These are phyloP conservation scores for Cichladusa arquata DNA, from an alignment of 2,113 vertebrate species.

Conservation along the genomic window DNA sequence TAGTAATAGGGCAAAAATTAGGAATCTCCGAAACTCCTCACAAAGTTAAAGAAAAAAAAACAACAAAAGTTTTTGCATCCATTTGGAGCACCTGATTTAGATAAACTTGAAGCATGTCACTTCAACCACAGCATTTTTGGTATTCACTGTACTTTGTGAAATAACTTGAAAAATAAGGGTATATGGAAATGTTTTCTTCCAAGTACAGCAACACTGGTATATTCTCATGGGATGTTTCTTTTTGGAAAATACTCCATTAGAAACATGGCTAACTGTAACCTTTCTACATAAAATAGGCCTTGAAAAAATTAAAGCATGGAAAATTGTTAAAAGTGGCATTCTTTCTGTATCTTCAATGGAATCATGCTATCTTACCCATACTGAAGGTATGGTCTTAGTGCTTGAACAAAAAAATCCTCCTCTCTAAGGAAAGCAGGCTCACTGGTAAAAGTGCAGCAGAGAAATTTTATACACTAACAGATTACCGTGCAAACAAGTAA, in stretches of 20 bases:
- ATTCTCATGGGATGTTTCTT: not conserved
- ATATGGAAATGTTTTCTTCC: not conserved
- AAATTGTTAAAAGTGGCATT: not conserved
- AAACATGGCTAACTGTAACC: not conserved
- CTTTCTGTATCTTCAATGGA: not conserved
- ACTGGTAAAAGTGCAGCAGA: not conserved
- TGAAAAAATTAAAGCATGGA: not conserved
- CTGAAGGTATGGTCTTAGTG: not conserved
- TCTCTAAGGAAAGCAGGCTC: not conserved
- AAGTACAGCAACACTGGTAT: not conserved
- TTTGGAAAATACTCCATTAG: not conserved
- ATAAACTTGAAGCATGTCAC: not conserved
- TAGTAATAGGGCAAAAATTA: not conserved
- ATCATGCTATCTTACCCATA: not conserved
- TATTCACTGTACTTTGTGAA: not conserved
- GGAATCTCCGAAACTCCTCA: not conserved
- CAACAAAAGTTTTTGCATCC: not conserved
- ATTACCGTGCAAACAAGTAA: not conserved
- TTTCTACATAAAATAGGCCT: not conserved
- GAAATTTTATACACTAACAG: not conserved
- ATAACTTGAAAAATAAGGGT: not conserved
- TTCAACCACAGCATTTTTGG: not conserved
- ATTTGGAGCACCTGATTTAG: not conserved
- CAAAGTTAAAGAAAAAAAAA: not conserved
- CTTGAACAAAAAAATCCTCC: not conserved